Conservation (phyloP, 2,888 invertebrate genomes). For the Phengaris arion region DNA sequence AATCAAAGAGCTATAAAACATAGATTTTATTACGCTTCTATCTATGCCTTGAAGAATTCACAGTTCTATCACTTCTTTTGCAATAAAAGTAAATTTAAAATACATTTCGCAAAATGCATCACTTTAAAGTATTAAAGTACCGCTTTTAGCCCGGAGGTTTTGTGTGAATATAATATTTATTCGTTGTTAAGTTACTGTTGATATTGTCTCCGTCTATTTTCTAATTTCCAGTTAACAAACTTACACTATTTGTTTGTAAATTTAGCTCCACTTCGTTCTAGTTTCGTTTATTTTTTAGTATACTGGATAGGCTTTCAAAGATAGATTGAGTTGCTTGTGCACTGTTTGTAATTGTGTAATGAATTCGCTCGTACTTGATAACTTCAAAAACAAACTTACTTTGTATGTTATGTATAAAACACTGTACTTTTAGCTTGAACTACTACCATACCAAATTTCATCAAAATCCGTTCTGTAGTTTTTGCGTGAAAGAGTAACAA, state of each 20-base stretch:
- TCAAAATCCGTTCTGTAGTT: too few species aligned
- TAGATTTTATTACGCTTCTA: background rate
- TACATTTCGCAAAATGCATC: constrained; percentile 20
- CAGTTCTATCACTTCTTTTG: background rate
- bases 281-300: constrained; percentile 7
- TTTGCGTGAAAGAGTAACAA: too few species aligned
- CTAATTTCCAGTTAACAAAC: constrained; percentile 14
- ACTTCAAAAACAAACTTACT: too few species aligned
- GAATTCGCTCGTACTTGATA: background rate
- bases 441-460: too few species aligned
- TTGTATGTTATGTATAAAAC: too few species aligned
- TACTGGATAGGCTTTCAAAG: constrained; percentile 7
- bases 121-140: constrained; percentile 8
- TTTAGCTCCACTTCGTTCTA: background rate
- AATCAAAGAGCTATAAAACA: background rate
- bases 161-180: constrained; percentile 17
- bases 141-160: background rate
- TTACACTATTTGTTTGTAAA: constrained; percentile 15
- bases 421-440: too few species aligned
- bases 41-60: constrained; percentile 1
- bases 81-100: constrained; percentile 22
- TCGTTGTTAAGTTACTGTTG: constrained; percentile 8
- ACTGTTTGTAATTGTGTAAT: background rate
- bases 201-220: background rate
- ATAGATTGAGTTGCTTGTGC: background rate